Base-by-base conservation (phyloP, 2,113 vertebrate species). In the Tapirus terrestris region DNA sequence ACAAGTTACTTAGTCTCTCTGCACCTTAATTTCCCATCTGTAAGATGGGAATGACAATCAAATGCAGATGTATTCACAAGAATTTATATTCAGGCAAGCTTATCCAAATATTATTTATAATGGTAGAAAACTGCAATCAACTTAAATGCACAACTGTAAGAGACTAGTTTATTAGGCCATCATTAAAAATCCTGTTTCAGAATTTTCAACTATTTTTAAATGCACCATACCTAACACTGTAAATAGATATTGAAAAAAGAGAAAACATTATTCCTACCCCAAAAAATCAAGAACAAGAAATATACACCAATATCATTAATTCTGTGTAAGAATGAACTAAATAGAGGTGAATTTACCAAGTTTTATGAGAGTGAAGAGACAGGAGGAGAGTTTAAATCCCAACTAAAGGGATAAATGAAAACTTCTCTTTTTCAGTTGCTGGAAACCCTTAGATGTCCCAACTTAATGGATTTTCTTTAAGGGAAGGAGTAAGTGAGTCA, bases 31-130 rank as follows among this genome's bases (percentile, higher is more conserved):
- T 80, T 67, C 12, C 29, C 8, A n/a, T 80, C 63, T 48, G 14
- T 5, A 39, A 67, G 39, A 65, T 63, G 27, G 33, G 17, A 27
- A 72, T 48, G 73, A 43, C 6, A 63, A 45, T n/a, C 8, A 9
- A 51, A 33, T 87, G 17, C 43, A 61, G n/a, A 81, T 31, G 17
- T 45, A 91, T 7, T 76, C 3, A 10, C 3, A 73, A 65, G 33
- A 93, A 51, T 11, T 18, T 33, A 81, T 61, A 61, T 91, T 89
- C 17, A 33, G 23, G n/a, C 2, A 92, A 92, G 8, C 20, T 80
- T 89, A 23, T 13, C 2, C 8, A 93, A 83, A 79, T 80, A 88
- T 51, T 80, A 56, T 72, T 95, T 97, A 48, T n/a, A 58, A 85
- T 73, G 16, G 14, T 39, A 39, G n/a, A 88, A 80, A 89, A 48